Conservation (phyloP, 2,797 vertebrate genomes). For the Mus caroli region DNA sequence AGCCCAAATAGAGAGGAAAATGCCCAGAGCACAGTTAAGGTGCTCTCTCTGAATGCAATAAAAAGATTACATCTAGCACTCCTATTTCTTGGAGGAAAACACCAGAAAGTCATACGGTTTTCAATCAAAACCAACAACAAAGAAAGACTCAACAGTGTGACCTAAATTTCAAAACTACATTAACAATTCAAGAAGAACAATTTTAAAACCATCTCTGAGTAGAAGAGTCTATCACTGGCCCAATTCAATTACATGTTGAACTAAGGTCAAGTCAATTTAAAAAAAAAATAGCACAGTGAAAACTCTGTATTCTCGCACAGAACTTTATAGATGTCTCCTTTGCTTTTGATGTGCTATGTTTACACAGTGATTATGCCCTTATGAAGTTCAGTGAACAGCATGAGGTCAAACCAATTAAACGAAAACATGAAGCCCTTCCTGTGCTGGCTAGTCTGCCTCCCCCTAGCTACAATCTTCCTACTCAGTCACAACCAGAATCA, state of each 20-base stretch:
- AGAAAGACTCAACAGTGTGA: slow-evolving; percentile 65
- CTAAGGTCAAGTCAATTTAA: slow-evolving; percentile 40
- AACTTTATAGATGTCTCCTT: slow-evolving; percentile 21
- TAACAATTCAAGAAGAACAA: slow-evolving; percentile 64
- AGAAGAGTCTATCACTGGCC: slow-evolving; percentile 52
- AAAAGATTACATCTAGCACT: slow-evolving; percentile 7
- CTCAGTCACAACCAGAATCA: slow-evolving; percentile 29
- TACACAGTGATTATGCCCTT: slow-evolving; percentile 39
- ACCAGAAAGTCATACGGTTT: slow-evolving; percentile 68
- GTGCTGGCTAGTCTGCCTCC: background rate
- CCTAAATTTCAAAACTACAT: slow-evolving; percentile 63
- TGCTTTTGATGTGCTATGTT: slow-evolving; percentile 46
- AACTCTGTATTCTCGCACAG: slow-evolving; percentile 39
- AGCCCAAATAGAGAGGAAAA: slow-evolving; percentile 37
- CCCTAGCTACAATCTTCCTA: background rate
- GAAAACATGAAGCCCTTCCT: background rate
- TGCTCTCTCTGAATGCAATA: slow-evolving; percentile 23
- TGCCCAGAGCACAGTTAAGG: slow-evolving; percentile 13
- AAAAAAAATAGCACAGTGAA: slow-evolving; percentile 34
- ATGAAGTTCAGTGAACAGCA: slow-evolving; percentile 27
- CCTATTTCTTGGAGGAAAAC: slow-evolving; percentile 50
- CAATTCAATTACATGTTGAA: slow-evolving; percentile 69
- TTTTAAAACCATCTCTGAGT: slow-evolving; percentile 39
- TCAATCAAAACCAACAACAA: slow-evolving; percentile 59
- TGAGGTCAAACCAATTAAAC: slow-evolving; percentile 13